Base-by-base conservation (phyloP, 1,140 invertebrate species). In the Musca vetustissima region DNA sequence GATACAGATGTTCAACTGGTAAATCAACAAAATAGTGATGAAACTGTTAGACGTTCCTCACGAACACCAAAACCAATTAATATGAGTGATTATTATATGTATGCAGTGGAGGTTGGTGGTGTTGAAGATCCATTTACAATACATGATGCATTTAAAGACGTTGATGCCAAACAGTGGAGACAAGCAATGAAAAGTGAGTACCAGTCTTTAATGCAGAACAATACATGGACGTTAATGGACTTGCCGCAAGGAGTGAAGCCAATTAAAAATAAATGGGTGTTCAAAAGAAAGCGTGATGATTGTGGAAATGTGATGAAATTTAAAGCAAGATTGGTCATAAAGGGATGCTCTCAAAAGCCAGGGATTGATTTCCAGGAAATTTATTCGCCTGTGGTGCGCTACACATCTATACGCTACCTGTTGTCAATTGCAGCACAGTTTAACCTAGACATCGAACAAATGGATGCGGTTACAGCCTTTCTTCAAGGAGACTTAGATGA, bases 401-500 rank as follows among this genome's bases (percentile, higher is more conserved):
- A 64, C 50, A 24, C 65, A 2, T 67, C 69, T 19, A 70, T 75
- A n/a, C 64, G 73, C 48, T 70, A 70, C 6, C 21, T 77, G 7
- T 28, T 74, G 28, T 70, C 72, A 36, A 32, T 75, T 7, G 67
- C 74, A 43, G 66, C 69, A n/a, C 48, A 73, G 43, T 69, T 21
- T 53, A 47, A 69, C 50, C 25, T 76, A 21, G 59, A 68, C 0
- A 73, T 83, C 0, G 55, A 67, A 43, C 75, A 78, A 55, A 69
- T 78, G 64, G 75, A 75, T 65, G 73, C 72, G 8, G 66, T 69
- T 1, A 74, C 68, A 14, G 74, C 75, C 28, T 74, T 71, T 52
- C 14, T 67, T 21, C 50, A 67, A 22, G 66, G 66, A 43, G 36
- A 67, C 7, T 9, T 59, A 22, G 22, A 36, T 8, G 52, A 67